Base-by-base conservation (phyloP, 2,888 invertebrate species). In the Lissonota sp. region DNA sequence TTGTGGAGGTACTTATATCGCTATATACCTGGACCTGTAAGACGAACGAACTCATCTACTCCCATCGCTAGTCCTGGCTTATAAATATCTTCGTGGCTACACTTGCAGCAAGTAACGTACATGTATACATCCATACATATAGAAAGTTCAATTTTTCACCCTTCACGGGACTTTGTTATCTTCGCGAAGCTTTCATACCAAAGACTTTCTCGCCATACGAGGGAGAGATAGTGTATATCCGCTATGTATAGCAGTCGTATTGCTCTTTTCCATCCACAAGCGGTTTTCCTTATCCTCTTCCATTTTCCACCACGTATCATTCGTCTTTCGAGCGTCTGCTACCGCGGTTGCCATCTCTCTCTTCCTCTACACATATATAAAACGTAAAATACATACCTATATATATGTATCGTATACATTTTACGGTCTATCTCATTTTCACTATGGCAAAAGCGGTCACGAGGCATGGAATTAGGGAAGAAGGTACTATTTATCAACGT, bases 401-500 rank as follows among this genome's bases (percentile, higher is more conserved):
- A 39, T 39, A n/a, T 10, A 60, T 46, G 12, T 14, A 64, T 14
- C 39, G 63, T 64, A 55, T 39, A 57, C 12, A 7, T 14, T 49
- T 4, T 46, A 39, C 16, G 14, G 14, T 42, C 0, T 49, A 53
- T 66, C 60, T 70, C 58, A 60, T 16, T 70, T 49, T 69, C n/a
- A 7, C 53, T 26, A 37, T 64, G 51, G 10, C 57, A 51, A 75
- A 79, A 82, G 75, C 63, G 82, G 81, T 75, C 78, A 79, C 75
- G 67, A 51, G 40, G 77, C 77, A 64, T 40, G 75, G 82, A 84
- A 86, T 86, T 86, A 87, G 83, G 84, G 84, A 83, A 83, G 83
- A 81, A 79, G 83, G 80, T 79, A 85, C 86, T 86, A 86, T 88
- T 88, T 87, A 87, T 88, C 87, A 88, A 85, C 74, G 78, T 78